Percentiles rank a stretch among this genome's conserved stretches.
phyloP scores from a whole-genome alignment of 2,113 vertebrate genomes.

The Panthera uncia region DNA sequence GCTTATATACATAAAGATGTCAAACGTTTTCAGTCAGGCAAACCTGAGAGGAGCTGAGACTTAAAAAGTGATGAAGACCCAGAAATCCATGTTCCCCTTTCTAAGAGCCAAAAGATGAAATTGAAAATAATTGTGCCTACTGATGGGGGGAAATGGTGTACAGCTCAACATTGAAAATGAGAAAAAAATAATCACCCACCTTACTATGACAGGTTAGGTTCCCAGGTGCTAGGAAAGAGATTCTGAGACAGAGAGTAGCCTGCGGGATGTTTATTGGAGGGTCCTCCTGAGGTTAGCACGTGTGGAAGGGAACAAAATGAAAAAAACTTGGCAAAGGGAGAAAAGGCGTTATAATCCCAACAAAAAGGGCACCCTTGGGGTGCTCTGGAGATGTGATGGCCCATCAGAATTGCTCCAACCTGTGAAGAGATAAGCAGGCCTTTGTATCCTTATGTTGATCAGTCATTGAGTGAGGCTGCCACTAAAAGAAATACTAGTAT shows the following conservation, averaged over 20 bases:
- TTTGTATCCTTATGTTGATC: not conserved
- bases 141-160: not conserved
- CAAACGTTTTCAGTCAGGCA: not conserved
- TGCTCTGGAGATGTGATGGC: not conserved
- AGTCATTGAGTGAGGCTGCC: not conserved
- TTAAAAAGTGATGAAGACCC: not conserved
- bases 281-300: not conserved
- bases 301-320: not conserved
- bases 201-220: not conserved
- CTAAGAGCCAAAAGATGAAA: not conserved
- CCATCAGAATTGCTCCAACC: not conserved
- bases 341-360: not conserved
- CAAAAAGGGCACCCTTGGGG: rapidly evolving
- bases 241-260: not conserved
- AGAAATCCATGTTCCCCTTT: not conserved
- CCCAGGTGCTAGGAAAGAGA: not conserved
- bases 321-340: not conserved
- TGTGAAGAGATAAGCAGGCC: not conserved
- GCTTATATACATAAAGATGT: not conserved
- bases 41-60: not conserved
- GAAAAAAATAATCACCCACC: not conserved
- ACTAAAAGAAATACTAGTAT: not conserved
- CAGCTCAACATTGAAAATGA: not conserved
- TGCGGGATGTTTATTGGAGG: not conserved
- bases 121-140: not conserved